A percentile compares a stretch with the other conserved stretches of the same genome.
Evolutionary conservation across 2,113 vertebrate genomes (phyloP).

Genomic region (Paramisgurnus dabryanus): DNA sequence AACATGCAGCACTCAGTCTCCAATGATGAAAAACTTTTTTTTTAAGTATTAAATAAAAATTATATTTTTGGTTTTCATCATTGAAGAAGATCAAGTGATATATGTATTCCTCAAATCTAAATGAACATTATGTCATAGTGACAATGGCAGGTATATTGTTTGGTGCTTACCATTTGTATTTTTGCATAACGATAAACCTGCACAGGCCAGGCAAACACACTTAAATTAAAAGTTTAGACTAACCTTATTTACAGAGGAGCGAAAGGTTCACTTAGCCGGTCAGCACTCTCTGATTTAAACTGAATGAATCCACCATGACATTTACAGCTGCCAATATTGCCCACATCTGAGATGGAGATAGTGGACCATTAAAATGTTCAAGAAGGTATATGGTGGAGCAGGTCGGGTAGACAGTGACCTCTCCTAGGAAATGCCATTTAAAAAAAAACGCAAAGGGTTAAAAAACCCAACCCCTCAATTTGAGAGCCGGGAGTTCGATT

Average conservation of each 20-base stretch:
- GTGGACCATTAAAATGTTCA: background rate
- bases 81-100: too few relatives aligned
- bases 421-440: constrained; percentile 32
- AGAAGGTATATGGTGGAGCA: background rate
- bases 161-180: background rate
- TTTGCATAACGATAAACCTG: background rate
- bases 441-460: constrained; percentile 22
- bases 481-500: background rate
- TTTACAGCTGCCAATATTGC: constrained; percentile 39
- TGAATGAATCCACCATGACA: constrained; percentile 23
- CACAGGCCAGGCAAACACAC: background rate
- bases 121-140: too few relatives aligned
- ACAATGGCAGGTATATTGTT: background rate
- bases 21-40: too few relatives aligned
- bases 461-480: constrained; percentile 36
- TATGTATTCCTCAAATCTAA: too few relatives aligned
- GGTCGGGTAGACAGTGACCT: constrained; percentile 6
- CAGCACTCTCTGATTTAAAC: constrained; percentile 15
- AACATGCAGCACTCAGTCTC: too few relatives aligned
- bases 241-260: constrained; percentile 21
- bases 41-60: too few relatives aligned
- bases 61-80: too few relatives aligned
- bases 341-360: constrained; percentile 21
- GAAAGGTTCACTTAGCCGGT: background rate
- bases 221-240: constrained; percentile 34